Evolutionary conservation across 2,113 vertebrate species (phyloP).

Genomic region (Sigmodon hispidus): DNA sequence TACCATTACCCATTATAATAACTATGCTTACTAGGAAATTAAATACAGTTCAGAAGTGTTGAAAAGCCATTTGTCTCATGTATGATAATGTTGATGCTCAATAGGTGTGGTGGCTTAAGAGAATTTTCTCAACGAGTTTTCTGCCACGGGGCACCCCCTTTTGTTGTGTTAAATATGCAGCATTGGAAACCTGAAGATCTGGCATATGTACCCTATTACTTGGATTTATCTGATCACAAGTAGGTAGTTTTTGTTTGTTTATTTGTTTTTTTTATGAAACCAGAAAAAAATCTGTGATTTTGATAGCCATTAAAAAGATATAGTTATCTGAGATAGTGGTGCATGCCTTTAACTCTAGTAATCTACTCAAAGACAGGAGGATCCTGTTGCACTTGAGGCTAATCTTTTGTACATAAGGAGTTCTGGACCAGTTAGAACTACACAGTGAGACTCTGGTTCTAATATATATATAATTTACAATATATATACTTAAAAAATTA

Average conservation of each 20-base stretch:
- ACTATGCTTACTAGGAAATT: conserved; percentile 42
- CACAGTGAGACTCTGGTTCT: not conserved
- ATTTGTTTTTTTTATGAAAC: conserved; percentile 6
- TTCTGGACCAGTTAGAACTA: not conserved
- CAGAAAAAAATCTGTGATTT: conserved; percentile 14
- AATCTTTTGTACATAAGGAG: not conserved
- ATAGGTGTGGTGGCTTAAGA: conserved; percentile 90
- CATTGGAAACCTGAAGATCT: conserved; percentile 93
- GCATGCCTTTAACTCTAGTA: not conserved
- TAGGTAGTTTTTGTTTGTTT: conserved; percentile 77
- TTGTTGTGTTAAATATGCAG: conserved; percentile 95
- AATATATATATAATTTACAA: too few relatives aligned
- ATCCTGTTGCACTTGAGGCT: not conserved
- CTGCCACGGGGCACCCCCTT: conserved; percentile 91
- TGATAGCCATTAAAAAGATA: conserved; percentile 29
- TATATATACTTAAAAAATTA: too few relatives aligned
- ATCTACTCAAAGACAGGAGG: not conserved
- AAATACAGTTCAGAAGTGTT: not conserved
- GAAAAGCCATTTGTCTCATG: not conserved
- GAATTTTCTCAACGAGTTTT: conserved; percentile 92
- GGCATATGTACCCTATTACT: conserved; percentile 92
- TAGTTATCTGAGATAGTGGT: not conserved
- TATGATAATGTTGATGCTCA: conserved; percentile 22
- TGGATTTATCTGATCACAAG: conserved; percentile 92
- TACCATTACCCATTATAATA: not conserved